Evolutionary conservation across 2,888 invertebrate species (phyloP), one percentile per base, ranked within the genome.

Genomic region (Polia nebulosa): DNA sequence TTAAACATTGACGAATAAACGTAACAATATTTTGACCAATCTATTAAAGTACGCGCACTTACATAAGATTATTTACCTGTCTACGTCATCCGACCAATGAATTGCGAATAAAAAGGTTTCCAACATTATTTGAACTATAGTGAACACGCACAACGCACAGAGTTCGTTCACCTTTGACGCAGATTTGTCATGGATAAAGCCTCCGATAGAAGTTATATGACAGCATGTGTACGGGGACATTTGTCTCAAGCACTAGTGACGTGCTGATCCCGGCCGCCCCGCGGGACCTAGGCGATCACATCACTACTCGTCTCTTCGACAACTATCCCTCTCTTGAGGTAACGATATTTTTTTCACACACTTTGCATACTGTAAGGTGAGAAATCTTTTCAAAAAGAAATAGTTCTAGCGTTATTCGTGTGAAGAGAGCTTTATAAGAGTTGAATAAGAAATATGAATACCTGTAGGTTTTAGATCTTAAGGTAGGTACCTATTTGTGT

Each of bases 301-400:
- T 80, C 61, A 69, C 70, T 80, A 55, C 77, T 57, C 32, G 45
- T 41, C 45, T 20, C 53, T 51, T 69, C 53, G 81, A 61, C 61
- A 76, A 76, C 49, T 69, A 76, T 80, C 34, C 34, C 17, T 62
- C 76, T 58, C 70, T 27, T 17, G 81, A 61, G 76, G 13, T 17
- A 20, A 0, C 8, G 15, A 51, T 11, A 45, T 51, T 51, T 75
- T 52, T 59, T 61, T 29, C 27, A 36, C 53, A 61, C 27, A 44
- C 49, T 25, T 61, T 49, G 29, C 11, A 25, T 47, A 34, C 13
- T 8, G 58, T 47, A 9, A 61, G 27, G 52, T 52, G 59, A 63
- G 34, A 52, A 52, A 59, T 52, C 17, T 41, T 80, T 59, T 20
- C 27, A 29, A 17, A 45, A 39, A 39, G 17, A 51, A 39, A 65